A percentile compares a stretch with the other conserved stretches of the same genome.
Conservation (phyloP, 2,797 vertebrate species). For the Garrulus glandarius region DNA sequence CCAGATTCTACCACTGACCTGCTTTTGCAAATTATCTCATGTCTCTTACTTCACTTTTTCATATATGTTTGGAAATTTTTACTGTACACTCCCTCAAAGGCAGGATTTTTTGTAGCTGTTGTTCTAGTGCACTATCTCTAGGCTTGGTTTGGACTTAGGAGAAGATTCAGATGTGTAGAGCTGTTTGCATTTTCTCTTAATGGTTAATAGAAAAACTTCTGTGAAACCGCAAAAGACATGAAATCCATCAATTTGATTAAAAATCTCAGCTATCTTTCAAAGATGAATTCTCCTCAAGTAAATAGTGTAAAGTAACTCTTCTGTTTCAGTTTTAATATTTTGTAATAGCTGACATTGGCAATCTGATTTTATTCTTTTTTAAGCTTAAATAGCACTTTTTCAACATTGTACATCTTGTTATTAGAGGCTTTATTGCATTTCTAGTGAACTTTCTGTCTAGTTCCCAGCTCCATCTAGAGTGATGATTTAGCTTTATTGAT, state of each 20-base stretch:
- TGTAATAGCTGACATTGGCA: background rate
- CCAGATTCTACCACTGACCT: slow-evolving; percentile 6
- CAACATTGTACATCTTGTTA: background rate
- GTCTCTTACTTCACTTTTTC: background rate
- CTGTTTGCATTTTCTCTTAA: background rate
- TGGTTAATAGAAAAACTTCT: background rate
- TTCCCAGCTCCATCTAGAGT: background rate
- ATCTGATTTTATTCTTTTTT: background rate
- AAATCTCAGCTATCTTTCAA: background rate
- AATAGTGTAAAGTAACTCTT: background rate
- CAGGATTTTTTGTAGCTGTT: background rate
- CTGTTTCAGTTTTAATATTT: background rate
- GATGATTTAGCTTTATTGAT: background rate
- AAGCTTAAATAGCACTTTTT: background rate
- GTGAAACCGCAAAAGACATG: background rate
- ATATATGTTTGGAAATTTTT: background rate
- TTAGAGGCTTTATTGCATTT: background rate
- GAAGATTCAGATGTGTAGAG: background rate
- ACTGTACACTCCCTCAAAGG: background rate
- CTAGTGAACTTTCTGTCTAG: background rate
- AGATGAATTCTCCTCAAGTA: background rate
- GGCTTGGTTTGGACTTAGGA: background rate
- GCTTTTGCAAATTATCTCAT: slow-evolving; percentile 22
- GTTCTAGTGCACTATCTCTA: background rate
- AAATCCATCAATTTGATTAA: background rate